A percentile compares a stretch with the other conserved stretches of the same genome.
Conservation (phyloP, 2,888 invertebrate genomes). For the Zaprionus obscuricornis region DNA sequence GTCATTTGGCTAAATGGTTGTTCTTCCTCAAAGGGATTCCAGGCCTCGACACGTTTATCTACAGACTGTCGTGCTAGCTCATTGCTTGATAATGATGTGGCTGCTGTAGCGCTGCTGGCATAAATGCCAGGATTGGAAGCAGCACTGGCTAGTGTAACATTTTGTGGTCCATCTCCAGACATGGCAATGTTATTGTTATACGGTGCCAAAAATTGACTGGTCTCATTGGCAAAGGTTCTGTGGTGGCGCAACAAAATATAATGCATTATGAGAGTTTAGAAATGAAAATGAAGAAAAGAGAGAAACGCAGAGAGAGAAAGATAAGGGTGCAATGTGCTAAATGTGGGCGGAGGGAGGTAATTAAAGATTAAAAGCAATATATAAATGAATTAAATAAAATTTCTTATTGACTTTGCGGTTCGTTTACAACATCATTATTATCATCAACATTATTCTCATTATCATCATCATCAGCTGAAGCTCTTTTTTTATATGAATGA, state of each 20-base stretch:
- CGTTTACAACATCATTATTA: too few relatives aligned
- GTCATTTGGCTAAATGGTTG: slow-evolving; percentile 89
- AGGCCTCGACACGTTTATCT: slow-evolving; percentile 86
- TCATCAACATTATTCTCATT: too few relatives aligned
- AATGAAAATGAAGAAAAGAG: slow-evolving; percentile 12
- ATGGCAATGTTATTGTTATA: slow-evolving; percentile 84
- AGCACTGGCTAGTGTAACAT: slow-evolving; percentile 56
- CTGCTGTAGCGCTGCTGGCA: slow-evolving; percentile 48
- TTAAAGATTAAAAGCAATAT: slow-evolving; percentile 20
- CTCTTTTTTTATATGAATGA: slow-evolving; percentile 49
- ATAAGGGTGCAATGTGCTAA: slow-evolving; percentile 22
- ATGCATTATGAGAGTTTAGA: slow-evolving; percentile 33
- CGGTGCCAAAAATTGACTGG: slow-evolving; percentile 89
- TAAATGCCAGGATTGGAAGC: slow-evolving; percentile 81
- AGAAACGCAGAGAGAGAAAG: slow-evolving; percentile 25
- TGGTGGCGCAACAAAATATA: slow-evolving; percentile 58
- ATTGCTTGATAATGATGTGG: slow-evolving; percentile 79
- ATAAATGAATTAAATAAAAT: slow-evolving; percentile 19
- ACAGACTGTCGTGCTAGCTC: slow-evolving; percentile 78
- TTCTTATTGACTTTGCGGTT: slow-evolving; percentile 63
- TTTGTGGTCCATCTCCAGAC: slow-evolving; percentile 63
- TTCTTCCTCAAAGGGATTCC: slow-evolving; percentile 94
- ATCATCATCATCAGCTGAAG: slow-evolving; percentile 44
- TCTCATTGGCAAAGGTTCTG: slow-evolving; percentile 90
- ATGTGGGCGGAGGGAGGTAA: slow-evolving; percentile 11